phyloP scores from a whole-genome alignment of 1,140 invertebrate species.

The Zaprionus lachaisei region DNA sequence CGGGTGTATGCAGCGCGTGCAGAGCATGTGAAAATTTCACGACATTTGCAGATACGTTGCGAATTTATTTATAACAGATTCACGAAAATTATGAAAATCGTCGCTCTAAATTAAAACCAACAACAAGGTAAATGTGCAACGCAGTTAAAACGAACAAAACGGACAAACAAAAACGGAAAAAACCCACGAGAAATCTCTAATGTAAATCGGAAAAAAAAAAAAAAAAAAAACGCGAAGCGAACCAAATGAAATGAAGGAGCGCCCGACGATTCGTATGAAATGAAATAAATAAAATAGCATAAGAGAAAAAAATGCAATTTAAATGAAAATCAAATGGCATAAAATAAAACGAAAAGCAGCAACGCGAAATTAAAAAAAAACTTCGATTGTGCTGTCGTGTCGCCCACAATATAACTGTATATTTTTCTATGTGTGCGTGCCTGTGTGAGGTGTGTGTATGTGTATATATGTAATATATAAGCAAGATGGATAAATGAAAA shows the following conservation, averaged over 20 bases:
- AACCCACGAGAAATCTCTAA: conserved; percentile 18
- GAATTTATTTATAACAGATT: conserved; percentile 73
- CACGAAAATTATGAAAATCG: conserved; percentile 61
- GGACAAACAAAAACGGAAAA: conserved; percentile 6
- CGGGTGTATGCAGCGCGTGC: conserved; percentile 70
- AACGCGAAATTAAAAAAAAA: conserved; percentile 24
- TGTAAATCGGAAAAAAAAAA: conserved; percentile 7
- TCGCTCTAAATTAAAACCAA: conserved; percentile 49
- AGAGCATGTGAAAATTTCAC: conserved; percentile 75
- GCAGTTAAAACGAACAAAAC: conserved; percentile 31
- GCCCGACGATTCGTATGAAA: conserved; percentile 4
- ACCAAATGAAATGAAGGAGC: background rate
- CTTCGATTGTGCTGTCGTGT: conserved; percentile 3
- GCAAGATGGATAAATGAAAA: conserved; percentile 27
- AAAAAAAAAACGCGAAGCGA: conserved; percentile 1
- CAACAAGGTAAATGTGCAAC: conserved; percentile 69
- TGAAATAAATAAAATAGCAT: conserved; percentile 4
- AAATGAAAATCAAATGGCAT: conserved; percentile 5
- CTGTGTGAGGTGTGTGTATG: background rate
- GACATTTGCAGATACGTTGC: conserved; percentile 67
- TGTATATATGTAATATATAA: conserved; percentile 16
- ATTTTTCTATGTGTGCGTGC: conserved; percentile 12
- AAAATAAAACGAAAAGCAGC: conserved; percentile 9
- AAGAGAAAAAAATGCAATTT: conserved; percentile 5
- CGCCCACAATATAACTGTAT: conserved; percentile 3